These are phyloP conservation scores for Crax fasciolata DNA, from an alignment of 2,797 vertebrate species.

Conservation along the genomic window DNA sequence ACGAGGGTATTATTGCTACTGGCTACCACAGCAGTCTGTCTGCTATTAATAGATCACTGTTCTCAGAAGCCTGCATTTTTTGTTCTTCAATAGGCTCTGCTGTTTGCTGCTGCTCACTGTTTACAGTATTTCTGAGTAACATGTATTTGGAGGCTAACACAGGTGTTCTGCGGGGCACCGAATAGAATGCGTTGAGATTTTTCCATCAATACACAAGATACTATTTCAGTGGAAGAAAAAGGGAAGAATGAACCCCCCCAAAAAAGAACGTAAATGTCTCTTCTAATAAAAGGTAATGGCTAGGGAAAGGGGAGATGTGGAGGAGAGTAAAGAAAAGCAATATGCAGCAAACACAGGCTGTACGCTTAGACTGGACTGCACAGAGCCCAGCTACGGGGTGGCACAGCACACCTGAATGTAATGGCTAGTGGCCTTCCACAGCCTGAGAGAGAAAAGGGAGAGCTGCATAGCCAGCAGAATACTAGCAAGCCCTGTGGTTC, in stretches of 20 bases:
- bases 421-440: conserved; percentile 56
- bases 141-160: not conserved
- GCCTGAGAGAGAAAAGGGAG: not conserved
- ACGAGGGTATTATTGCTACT: conserved; percentile 73
- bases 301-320: not conserved
- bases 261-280: not conserved
- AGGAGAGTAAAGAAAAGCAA: not conserved
- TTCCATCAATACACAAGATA: not conserved
- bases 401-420: not conserved
- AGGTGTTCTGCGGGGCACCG: not conserved
- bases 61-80: conserved; percentile 64
- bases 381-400: not conserved
- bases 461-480: not conserved
- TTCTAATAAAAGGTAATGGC: conserved; percentile 3
- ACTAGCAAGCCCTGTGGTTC: not conserved
- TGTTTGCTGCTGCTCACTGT: conserved; percentile 66
- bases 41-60: conserved; percentile 81
- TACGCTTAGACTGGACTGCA: not conserved
- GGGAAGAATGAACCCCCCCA: not conserved
- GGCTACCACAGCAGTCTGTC: conserved; percentile 76
- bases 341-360: not conserved
- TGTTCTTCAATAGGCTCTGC: conserved; percentile 50
- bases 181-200: not conserved
- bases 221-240: not conserved
- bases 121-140: conserved; percentile 47